Evolutionary conservation across 1,140 invertebrate genomes (phyloP).

Genomic region (Bombus terrestris): DNA sequence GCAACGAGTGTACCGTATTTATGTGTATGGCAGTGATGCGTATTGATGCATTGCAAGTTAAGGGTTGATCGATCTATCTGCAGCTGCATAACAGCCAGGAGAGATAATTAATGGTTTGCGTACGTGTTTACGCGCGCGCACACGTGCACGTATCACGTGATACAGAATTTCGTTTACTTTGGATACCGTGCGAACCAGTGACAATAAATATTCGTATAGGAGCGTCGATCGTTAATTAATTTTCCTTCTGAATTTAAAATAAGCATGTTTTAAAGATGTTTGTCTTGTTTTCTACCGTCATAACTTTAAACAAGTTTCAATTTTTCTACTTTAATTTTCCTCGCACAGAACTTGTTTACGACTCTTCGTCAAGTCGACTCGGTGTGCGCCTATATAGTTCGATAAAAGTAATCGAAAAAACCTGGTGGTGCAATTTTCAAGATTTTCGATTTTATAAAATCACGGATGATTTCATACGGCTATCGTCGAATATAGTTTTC

Average conservation of each 20-base stretch:
- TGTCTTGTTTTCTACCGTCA: accelerated
- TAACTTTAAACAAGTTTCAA: too few species aligned
- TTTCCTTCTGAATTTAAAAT: neutral
- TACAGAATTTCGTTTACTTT: conserved; percentile 20
- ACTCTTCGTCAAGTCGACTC: neutral
- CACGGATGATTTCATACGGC: conserved; percentile 18
- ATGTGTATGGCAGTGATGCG: conserved; percentile 18
- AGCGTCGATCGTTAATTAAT: neutral
- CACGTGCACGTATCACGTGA: conserved; percentile 25
- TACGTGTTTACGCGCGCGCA: neutral
- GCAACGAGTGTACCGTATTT: conserved; percentile 5
- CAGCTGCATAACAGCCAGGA: conserved; percentile 34
- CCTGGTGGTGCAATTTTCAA: neutral
- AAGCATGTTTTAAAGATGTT: accelerated
- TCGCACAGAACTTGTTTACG: neutral
- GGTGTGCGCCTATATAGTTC: too few species aligned
- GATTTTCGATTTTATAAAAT: conserved; percentile 8
- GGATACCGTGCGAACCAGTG: neutral
- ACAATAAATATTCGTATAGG: neutral
- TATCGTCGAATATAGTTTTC: conserved; percentile 12
- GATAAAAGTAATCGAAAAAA: too few species aligned
- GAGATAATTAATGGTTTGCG: conserved; percentile 54
- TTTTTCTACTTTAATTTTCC: neutral
- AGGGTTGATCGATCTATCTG: conserved; percentile 37
- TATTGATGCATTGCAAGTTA: conserved; percentile 46